Percentiles rank a stretch among this genome's conserved stretches.
These are phyloP conservation scores for Calephelis nemesis DNA, from an alignment of 1,140 invertebrate genomes.

Conservation along the genomic window DNA sequence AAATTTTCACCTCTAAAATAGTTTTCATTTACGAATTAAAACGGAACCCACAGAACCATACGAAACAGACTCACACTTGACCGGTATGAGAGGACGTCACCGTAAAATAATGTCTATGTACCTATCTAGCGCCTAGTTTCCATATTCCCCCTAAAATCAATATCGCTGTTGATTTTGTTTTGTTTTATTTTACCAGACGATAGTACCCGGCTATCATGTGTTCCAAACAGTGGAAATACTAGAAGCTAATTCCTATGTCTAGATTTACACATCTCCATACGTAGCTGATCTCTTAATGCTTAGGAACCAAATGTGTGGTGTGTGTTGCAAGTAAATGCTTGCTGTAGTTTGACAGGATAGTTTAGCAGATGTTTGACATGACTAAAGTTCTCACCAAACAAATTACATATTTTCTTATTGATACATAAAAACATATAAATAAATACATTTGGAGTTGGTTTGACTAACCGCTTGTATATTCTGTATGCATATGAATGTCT, in stretches of 20 bases:
- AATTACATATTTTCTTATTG: too few species aligned
- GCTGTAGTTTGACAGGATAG: too few species aligned
- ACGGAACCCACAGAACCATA: too few species aligned
- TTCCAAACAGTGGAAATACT: background rate
- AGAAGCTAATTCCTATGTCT: background rate
- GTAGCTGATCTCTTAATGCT: conserved; percentile 14
- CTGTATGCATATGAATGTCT: too few species aligned
- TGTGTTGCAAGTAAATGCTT: background rate
- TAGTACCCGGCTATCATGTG: conserved; percentile 13
- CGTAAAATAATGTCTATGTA: background rate
- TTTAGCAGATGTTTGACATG: too few species aligned
- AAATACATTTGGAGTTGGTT: too few species aligned
- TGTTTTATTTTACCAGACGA: too few species aligned
- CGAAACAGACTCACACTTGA: background rate
- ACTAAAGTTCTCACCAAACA: too few species aligned
- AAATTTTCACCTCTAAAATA: too few species aligned
- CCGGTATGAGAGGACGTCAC: background rate
- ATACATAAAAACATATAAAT: too few species aligned
- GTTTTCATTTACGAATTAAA: too few species aligned
- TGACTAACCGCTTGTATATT: too few species aligned
- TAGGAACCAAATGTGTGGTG: conserved; percentile 15
- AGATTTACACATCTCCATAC: background rate
- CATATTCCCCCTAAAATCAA: background rate
- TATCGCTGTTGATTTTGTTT: background rate
- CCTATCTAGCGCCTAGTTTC: background rate